These are phyloP conservation scores for Pseudococcus longispinus DNA, from an alignment of 2,888 invertebrate species.

Conservation along the genomic window DNA sequence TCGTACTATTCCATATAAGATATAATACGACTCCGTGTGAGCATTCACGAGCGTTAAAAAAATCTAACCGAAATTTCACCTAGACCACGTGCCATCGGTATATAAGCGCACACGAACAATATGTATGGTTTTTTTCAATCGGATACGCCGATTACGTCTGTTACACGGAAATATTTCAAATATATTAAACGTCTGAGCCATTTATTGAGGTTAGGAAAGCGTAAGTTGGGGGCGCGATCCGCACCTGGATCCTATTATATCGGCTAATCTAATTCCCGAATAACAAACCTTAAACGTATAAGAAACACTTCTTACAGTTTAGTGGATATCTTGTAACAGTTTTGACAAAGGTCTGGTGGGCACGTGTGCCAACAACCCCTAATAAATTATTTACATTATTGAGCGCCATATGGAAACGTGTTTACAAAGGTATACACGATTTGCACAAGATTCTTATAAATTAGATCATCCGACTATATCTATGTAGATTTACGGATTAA, in stretches of 20 bases:
- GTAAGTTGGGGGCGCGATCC: slow-evolving; percentile 55
- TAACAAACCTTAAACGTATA: slow-evolving; percentile 48
- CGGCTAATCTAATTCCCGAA: slow-evolving; percentile 55
- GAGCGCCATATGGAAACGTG: slow-evolving; percentile 36
- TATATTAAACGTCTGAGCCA: slow-evolving; percentile 16
- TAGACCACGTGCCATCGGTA: background rate
- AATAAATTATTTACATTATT: slow-evolving; percentile 49
- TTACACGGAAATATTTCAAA: slow-evolving; percentile 40
- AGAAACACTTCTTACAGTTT: slow-evolving; percentile 53
- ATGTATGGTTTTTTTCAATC: slow-evolving; percentile 41
- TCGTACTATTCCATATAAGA: background rate
- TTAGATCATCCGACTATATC: background rate
- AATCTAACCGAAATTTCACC: slow-evolving; percentile 35
- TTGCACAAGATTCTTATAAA: background rate
- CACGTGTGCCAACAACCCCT: slow-evolving; percentile 50
- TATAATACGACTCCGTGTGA: background rate
- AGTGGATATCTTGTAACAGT: slow-evolving; percentile 54
- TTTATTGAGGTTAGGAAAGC: slow-evolving; percentile 36
- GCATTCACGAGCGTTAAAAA: background rate
- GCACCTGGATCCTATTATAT: slow-evolving; percentile 55
- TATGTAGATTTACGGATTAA: background rate
- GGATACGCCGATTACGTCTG: slow-evolving; percentile 52
- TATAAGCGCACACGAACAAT: background rate
- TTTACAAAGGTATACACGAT: slow-evolving; percentile 22
- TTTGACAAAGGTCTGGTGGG: slow-evolving; percentile 49